Base-by-base conservation (phyloP, 2,888 invertebrate species). In the Fabriciana adippe region DNA sequence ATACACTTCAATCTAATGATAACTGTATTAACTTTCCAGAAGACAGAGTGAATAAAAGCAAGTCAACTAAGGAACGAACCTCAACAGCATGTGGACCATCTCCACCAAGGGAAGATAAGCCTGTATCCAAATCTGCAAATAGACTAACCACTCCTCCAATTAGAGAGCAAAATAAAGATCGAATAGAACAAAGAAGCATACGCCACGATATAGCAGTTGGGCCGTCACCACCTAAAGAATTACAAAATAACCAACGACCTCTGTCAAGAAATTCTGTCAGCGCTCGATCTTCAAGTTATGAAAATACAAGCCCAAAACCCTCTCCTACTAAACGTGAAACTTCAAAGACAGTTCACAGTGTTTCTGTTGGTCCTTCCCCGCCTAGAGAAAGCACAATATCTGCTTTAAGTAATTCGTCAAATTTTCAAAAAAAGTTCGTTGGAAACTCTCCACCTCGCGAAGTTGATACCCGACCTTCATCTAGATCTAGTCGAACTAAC, bases 1-100 rank as follows among this genome's bases (percentile, higher is more conserved):
- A 14, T 51, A 8, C 50, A 26, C 53, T 47, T 50, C 54, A 63
- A 45, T 59, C 16, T 41, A 47, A 63, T 16, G 55, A 62, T 56
- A 53, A 50, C 21, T 55, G 15, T 11, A 35, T 50, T 26, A 64
- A 21, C 26, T 48, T 73, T 71, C 55, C 72, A 75, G 75, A 71
- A n/a, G 54, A 57, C 16, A 73, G 47, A 61, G 54, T 45, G 11
- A 64, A 48, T 50, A 73, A 72, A 68, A 51, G 45, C 13, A 72
- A 55, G 62, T 16, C 61, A 56, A 66, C 53, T 31, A 67, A 66
- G 16, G 67, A 68, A 66, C 71, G 71, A 18, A 65, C 77, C 1
- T 94, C 95, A 0, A 95, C 94, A 3, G 94, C 93, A n/a, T 94
- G 94, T 73, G 95, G 95, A 2, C 93, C 94, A 31, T 95, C 95